Percentiles rank a stretch among this genome's conserved stretches.
phyloP scores from a whole-genome alignment of 2,888 invertebrate species.

The Synergus laeviventris region DNA sequence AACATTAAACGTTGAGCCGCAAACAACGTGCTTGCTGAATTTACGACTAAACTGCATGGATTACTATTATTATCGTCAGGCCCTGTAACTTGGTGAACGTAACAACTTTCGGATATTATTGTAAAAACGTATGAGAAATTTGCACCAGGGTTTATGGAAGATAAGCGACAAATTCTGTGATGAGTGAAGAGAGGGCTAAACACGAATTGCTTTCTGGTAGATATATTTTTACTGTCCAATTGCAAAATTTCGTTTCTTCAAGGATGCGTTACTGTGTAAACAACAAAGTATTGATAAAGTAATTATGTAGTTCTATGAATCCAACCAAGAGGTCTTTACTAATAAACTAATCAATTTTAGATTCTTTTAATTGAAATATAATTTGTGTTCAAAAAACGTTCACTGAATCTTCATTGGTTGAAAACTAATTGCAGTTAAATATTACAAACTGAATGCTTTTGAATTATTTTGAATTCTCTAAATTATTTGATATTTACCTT shows the following conservation, averaged over 20 bases:
- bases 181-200: neutral
- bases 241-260: neutral
- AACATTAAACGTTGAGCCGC: conserved; percentile 4
- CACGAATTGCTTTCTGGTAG: neutral
- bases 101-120: conserved; percentile 28
- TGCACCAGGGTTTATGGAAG: neutral
- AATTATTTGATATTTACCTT: too few relatives aligned
- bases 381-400: neutral
- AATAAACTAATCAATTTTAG: neutral
- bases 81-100: conserved; percentile 6
- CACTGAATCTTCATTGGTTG: neutral
- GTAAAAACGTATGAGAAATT: conserved; percentile 3
- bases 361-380: neutral
- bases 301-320: neutral
- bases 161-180: neutral
- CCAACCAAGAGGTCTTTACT: neutral
- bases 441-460: too few relatives aligned
- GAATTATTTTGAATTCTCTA: too few relatives aligned
- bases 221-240: neutral
- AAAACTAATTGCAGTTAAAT: too few relatives aligned
- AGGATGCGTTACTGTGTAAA: neutral
- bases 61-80: conserved; percentile 17
- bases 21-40: conserved; percentile 29
- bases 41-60: conserved; percentile 33
- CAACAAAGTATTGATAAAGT: neutral